These are phyloP conservation scores for Indicator indicator DNA, from an alignment of 2,113 vertebrate genomes.

Conservation along the genomic window DNA sequence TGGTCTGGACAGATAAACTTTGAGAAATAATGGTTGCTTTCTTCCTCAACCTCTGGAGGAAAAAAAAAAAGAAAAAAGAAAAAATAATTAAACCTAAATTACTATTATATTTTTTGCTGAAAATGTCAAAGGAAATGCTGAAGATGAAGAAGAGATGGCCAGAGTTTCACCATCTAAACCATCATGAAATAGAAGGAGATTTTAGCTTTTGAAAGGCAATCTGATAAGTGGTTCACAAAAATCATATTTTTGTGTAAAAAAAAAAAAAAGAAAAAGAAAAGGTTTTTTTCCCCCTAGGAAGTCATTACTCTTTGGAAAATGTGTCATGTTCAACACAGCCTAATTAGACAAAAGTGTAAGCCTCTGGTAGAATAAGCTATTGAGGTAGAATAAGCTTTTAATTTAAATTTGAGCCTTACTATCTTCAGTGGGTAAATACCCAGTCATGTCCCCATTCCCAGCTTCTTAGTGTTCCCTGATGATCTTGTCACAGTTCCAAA, in stretches of 20 bases:
- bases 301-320: not conserved
- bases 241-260: not conserved
- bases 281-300: not conserved
- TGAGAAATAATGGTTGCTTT: not conserved
- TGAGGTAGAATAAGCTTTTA: not conserved
- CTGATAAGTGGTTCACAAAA: not conserved
- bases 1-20: not conserved
- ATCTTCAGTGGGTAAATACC: not conserved
- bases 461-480: not conserved
- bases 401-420: not conserved
- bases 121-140: not conserved
- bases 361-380: not conserved
- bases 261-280: not conserved
- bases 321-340: not conserved
- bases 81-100: too few species aligned
- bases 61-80: not conserved
- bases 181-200: not conserved
- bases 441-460: not conserved
- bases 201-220: not conserved
- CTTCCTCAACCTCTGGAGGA: not conserved
- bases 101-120: not conserved
- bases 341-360: not conserved
- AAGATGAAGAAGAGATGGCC: not conserved
- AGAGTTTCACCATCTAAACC: not conserved
- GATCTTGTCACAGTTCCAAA: not conserved